Evolutionary conservation across 2,113 vertebrate genomes (phyloP), one percentile per base, ranked within the genome.

Genomic region (Butastur rufipennis): DNA sequence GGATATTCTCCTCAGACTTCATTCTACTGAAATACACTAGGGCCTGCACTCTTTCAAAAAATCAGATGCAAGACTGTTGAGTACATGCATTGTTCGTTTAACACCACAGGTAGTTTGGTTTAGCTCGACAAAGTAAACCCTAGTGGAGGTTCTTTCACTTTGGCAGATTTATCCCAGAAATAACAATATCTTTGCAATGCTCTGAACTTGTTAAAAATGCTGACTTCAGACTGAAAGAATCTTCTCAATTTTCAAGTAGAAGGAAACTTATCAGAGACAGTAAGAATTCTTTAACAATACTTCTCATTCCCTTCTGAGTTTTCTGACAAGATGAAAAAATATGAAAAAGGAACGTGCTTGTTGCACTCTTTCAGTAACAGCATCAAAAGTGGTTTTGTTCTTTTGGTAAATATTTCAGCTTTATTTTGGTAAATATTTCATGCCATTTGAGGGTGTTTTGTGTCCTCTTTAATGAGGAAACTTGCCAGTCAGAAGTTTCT

Each of bases 371-470:
- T 83, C 40, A 59, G 53, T n/a, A 81, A 14, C 32, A 72, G 6
- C 29, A 80, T 88, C 27, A 95, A 48, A 77, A 83, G 5, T 1
- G 0, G 50, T 58, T 42, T 53, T 91, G 21, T 13, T 75, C 38
- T 88, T 83, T 80, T 75, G 32, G 62, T 82, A 93, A 90, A 85
- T 90, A 74, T 82, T 85, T 95, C 59, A 90, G 22, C n/a, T 90
- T 90, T 85, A 81, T 48, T 93, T 74, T 62, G n/a, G 47, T 86
- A 93, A 93, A 63, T 65, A 77, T 94, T 93, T 93, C 40, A 87
- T 73, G 27, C 4, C 31, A 56, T 81, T 62, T 73, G 63, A 56
- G 53, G 13, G 5, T 29, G 81, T 89, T n/a, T 23, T 81, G 4
- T 78, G 70, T 73, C 23, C 27, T 75, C 27, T 62, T 74, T 36